Base-by-base conservation (phyloP, 2,888 invertebrate genomes). In the Erebia aethiops region DNA sequence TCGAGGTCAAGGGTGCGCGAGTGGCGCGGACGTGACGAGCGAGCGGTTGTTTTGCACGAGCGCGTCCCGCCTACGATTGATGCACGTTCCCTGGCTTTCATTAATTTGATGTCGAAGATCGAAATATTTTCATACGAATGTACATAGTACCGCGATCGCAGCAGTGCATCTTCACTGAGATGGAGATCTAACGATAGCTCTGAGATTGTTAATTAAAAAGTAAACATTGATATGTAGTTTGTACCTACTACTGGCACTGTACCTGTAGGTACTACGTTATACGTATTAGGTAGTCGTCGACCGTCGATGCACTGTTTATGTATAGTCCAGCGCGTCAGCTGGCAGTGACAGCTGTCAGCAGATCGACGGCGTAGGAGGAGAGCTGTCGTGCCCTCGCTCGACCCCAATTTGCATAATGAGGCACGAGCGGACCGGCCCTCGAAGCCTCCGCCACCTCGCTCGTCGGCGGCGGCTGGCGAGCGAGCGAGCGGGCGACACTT, bases 341-440 rank as follows among this genome's bases (percentile, higher is more conserved):
- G 14, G 49, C 49, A 51, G 7, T 7, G 51, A n/a, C n/a, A 51
- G 51, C 51, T n/a, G 51, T 51, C 51, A 16, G 51, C 3, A 1
- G 49, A 14, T 14, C 3, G 49, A 5, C 13, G n/a, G n/a, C 51
- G 43, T 43, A 4, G 52, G 14, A 8, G 52, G 8, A 7, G 51
- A n/a, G 51, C 51, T 8, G 52, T 13, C 52, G 52, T 9, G 52
- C 16, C n/a, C 74, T 74, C 75, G 79, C 77, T 76, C 86, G 85
- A 82, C 86, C 87, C 82, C 35, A 35, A 87, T 87, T 90, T 90
- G 85, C 89, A 89, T 90, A 87, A 87, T 87, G 84, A 87, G 43
- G 2, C 11, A 10, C 43, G 43, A 11, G 85, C 76, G 78, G 75
- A 77, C 76, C 78, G 76, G 77, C 76, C 77, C 75, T 66, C 69